Evolutionary conservation across 2,113 vertebrate genomes (phyloP), one percentile per base, ranked within the genome.

Genomic region (Tupaia chinensis): DNA sequence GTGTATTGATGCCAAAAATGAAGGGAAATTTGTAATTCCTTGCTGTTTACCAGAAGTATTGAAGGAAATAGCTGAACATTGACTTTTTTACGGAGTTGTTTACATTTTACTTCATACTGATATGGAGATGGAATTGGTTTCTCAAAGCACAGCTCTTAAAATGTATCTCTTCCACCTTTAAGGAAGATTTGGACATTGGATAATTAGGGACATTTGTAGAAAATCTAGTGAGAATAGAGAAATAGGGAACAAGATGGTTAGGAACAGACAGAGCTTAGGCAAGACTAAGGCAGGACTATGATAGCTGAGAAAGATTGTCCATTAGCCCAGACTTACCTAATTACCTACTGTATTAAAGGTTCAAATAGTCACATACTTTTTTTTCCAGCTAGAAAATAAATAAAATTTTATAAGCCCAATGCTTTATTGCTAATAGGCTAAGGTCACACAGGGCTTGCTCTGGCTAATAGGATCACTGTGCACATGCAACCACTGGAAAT

Each of bases 21-120:
- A 98, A 96, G 97, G 91, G 93, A 98, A 96, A 98, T 97, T 98
- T 98, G 94, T 96, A 97, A 98, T 98, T 97, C 95, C 91, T 97
- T 98, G 95, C 96, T 98, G 93, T 95, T 98, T 98, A 95, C 97
- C 96, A 97, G 85, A 79, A 89, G 63, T 87, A 98, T 97, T 96
- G 82, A 97, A 95, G 97, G 89, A 90, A 98, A 93, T 96, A 95
- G 63, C 93, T 94, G 91, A 98, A 96, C 94, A 93, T 82, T 98
- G 98, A 97, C 95, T 97, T 97, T 98, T 96, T 97, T 94, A 96
- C 90, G 97, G 94, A 97, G 44, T 83, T 72, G 53, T 84, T 80
- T 91, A 56, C 88, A 7, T 89, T 87, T 78, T 23, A 16, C 4
- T 16, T 83, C 34, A 4, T 32, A 63, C 13, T 13, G 25, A 13